phyloP scores from a whole-genome alignment of 2,113 vertebrate genomes.

The Lasiurus borealis region DNA sequence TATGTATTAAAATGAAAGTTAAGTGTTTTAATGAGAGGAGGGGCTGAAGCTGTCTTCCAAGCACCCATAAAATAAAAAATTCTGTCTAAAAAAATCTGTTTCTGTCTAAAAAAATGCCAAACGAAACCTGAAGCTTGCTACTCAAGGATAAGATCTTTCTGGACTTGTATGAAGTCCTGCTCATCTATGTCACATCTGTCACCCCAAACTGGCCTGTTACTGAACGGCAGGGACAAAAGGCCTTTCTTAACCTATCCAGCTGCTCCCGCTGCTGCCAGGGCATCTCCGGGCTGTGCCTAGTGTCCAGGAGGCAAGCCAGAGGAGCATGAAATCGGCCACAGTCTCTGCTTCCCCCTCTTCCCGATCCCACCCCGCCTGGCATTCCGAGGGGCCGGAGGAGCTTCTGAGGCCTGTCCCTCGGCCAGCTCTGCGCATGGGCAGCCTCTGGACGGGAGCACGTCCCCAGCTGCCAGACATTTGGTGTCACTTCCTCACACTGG shows the following conservation, averaged over 20 bases:
- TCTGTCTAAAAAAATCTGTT: background rate
- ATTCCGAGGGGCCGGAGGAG: background rate
- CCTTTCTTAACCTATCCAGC: constrained; percentile 70
- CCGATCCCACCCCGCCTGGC: background rate
- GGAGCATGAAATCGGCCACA: constrained; percentile 52
- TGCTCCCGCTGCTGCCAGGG: constrained; percentile 61
- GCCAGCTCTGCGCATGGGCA: background rate
- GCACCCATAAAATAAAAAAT: constrained; percentile 5
- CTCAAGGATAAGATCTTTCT: constrained; percentile 4
- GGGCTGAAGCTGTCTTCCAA: background rate
- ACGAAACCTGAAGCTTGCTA: constrained; percentile 28
- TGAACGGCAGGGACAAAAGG: constrained; percentile 61
- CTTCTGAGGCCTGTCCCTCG: background rate
- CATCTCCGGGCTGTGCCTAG: constrained; percentile 23
- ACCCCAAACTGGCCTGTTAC: constrained; percentile 26
- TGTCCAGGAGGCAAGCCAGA: constrained; percentile 17
- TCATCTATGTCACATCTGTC: constrained; percentile 63
- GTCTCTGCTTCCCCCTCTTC: background rate
- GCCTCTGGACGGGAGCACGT: background rate
- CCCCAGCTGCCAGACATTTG: background rate
- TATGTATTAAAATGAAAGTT: constrained; percentile 42
- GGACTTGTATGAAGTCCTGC: constrained; percentile 38
- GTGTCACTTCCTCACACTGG: background rate
- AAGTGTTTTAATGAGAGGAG: background rate
- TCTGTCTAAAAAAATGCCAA: constrained; percentile 22